Evolutionary conservation across 2,113 vertebrate genomes (phyloP).

Genomic region (Callionymus lyra): DNA sequence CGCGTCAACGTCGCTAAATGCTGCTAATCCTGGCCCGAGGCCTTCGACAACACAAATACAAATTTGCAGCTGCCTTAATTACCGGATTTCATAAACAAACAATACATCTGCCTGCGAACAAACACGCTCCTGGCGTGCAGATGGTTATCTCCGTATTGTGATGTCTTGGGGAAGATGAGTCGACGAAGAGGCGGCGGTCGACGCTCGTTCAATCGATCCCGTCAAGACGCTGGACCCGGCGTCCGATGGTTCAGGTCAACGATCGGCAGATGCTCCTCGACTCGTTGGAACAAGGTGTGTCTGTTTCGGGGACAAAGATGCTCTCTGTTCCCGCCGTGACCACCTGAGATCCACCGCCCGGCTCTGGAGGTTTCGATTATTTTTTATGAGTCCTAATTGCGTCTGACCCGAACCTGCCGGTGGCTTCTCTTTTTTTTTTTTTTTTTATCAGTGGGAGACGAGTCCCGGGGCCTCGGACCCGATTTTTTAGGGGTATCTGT

Average conservation of each 20-base stretch:
- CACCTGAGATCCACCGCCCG: constrained; percentile 49
- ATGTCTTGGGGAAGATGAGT: constrained; percentile 38
- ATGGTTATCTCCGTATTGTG: constrained; percentile 42
- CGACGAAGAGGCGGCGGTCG: constrained; percentile 25
- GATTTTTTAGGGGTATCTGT: constrained; percentile 33
- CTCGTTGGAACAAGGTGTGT: constrained; percentile 54
- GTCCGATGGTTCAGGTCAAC: constrained; percentile 4
- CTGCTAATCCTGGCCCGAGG: constrained; percentile 61
- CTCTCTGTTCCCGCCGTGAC: constrained; percentile 54
- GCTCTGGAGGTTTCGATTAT: constrained; percentile 63
- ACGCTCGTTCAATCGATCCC: constrained; percentile 11
- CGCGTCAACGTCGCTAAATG: constrained; percentile 54
- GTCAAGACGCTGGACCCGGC: not conserved
- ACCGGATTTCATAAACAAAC: constrained; percentile 63
- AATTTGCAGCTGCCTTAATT: constrained; percentile 63
- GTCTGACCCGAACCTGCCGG: constrained; percentile 44
- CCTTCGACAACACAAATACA: constrained; percentile 63
- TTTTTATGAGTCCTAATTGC: constrained; percentile 73
- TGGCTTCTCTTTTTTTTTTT: too few relatives aligned
- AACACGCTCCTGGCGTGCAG: constrained; percentile 52
- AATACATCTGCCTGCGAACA: constrained; percentile 48
- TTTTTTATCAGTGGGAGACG: constrained; percentile 48
- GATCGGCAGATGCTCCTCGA: constrained; percentile 17
- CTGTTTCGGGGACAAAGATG: constrained; percentile 60
- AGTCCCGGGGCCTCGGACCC: constrained; percentile 25